Percentiles rank a stretch among this genome's conserved stretches.
These are phyloP conservation scores for Bagarius yarrelli DNA, from an alignment of 2,113 vertebrate genomes.

Conservation along the genomic window DNA sequence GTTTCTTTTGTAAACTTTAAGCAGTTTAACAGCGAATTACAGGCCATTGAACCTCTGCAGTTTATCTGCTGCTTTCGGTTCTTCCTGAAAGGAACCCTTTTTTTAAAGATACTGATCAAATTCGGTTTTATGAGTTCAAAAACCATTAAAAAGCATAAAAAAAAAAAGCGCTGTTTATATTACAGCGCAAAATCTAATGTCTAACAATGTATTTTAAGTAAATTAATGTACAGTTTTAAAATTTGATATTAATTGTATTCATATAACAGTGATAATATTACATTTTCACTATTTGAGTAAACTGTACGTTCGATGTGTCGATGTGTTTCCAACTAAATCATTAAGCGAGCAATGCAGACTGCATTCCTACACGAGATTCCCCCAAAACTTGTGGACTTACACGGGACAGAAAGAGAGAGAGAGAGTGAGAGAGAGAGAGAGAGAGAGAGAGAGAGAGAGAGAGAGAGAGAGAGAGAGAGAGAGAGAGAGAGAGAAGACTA, in stretches of 20 bases:
- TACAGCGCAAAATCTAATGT: neutral
- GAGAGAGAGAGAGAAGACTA: too few relatives aligned
- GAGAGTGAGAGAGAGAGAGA: too few relatives aligned
- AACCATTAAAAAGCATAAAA: neutral
- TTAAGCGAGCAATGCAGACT: too few relatives aligned
- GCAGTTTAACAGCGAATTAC: conserved; percentile 31
- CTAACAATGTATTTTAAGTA: neutral
- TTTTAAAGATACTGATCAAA: neutral
- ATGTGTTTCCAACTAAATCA: too few relatives aligned
- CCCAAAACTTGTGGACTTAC: conserved; percentile 69
- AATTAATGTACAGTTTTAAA: neutral
- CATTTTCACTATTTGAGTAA: too few relatives aligned
- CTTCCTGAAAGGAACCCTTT: neutral
- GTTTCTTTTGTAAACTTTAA: conserved; percentile 39
- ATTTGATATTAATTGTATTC: too few relatives aligned
- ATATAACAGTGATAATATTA: too few relatives aligned
- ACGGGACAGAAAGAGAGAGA: conserved; percentile 53
- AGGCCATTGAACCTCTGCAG: conserved; percentile 1
- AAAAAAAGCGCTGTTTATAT: neutral
- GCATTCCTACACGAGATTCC: conserved; percentile 49
- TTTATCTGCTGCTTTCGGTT: neutral
- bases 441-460: too few relatives aligned
- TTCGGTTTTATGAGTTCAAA: neutral
- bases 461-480: too few relatives aligned
- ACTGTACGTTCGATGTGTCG: too few relatives aligned